Evolutionary conservation across 1,140 invertebrate genomes (phyloP), one percentile per base, ranked within the genome.

Genomic region (Hyphantria cunea): DNA sequence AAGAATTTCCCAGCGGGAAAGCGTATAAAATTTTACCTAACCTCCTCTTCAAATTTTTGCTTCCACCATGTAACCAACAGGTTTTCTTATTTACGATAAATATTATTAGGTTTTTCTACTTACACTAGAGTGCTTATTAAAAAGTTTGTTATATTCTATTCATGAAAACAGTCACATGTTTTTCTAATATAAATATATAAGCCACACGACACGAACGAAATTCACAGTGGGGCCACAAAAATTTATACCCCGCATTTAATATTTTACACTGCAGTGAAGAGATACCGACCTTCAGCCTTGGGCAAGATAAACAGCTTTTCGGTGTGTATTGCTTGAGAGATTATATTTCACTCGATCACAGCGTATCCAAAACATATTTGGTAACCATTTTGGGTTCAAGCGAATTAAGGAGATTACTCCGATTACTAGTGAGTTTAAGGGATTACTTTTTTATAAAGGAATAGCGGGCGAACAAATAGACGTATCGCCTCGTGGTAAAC

Each of bases 181-280:
- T 39, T 42, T 42, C 58, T 37, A 12, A 17, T 33, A 15, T 60
- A 51, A 60, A 10, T 50, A 60, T 60, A 60, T 47, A 61, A 61
- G 50, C 39, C 17, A 61, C n/a, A 32, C 25, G n/a, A 17, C 14
- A 25, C 15, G 55, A 50, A 59, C 55, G 42, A 52, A 61, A 61
- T 52, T 61, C 45, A 53, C 59, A 34, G 39, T 51, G 47, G 37
- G 15, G 41, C 49, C 32, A 31, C 59, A 52, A 51, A 52, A 61
- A 52, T 50, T 50, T 50, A 50, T 53, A 44, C 7, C 34, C 59
- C 37, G 13, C 41, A 25, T 42, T 50, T 52, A 61, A 61, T 61
- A 52, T 61, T 52, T 53, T 51, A 52, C 59, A 52, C 14, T 61
- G 49, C 50, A 45, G 34, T 32, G 39, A 60, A 32, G 33, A 58